Base-by-base conservation (phyloP, 92 coral and sea anemone species). In the Porites lobata region DNA sequence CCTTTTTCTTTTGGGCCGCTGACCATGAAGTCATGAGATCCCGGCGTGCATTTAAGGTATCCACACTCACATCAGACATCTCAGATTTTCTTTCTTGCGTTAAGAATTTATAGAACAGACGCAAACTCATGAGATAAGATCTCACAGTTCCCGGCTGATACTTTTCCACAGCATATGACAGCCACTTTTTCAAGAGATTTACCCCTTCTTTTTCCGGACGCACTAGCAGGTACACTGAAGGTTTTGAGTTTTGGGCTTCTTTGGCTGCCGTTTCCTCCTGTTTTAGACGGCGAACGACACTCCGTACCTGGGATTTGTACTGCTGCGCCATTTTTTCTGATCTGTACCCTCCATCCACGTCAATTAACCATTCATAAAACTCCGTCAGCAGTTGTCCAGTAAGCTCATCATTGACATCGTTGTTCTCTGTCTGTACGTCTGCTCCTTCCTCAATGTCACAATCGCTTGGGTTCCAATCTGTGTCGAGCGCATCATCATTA, bases 141-240 rank as follows among this genome's bases (percentile, higher is more conserved):
- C 87, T 32, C 18, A 80, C 86, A 57, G 93, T 85, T 26, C 93
- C 84, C 11, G 90, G 90, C 32, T 90, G 93, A 66, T 90, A 90
- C 78, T 79, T 65, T 3, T 73, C 21, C 8, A 69, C 65, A 32
- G 83, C 90, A 18, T 75, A 52, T 1, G 90, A 85, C 6, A 66
- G 75, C 72, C 72, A 67, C 47, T 10, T 67, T 38, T 67, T 67
- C 72, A 67, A 67, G 8, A 21, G 29, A 29, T 67, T 7, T 18
- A 67, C 72, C 8, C 72, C 29, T 8, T 67, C 72, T 8, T n/a
- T 67, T 67, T 38, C 29, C 29, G 72, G 72, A 17, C 8, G 72
- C 72, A 18, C 8, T 22, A 67, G 71, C 26, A 66, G 71, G 22
- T 66, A 66, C 71, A 66, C 8, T 20, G 71, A 9, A 66, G 71